A percentile compares a stretch with the other conserved stretches of the same genome.
Evolutionary conservation across 2,113 vertebrate species (phyloP).

Genomic region (Scomber scombrus): DNA sequence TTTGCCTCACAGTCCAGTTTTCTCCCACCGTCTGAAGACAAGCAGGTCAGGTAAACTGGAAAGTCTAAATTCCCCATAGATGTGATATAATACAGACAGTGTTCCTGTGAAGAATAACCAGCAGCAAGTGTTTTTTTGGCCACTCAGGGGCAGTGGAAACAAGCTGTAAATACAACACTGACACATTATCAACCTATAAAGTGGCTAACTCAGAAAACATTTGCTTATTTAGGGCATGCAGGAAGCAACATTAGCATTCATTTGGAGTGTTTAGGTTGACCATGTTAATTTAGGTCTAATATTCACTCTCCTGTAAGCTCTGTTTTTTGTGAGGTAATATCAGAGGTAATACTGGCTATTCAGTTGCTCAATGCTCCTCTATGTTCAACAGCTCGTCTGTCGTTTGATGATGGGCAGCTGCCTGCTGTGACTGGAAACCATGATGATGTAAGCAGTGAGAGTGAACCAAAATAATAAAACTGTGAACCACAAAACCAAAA

Average conservation of each 20-base stretch:
- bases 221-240: too few species aligned
- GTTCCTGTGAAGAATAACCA: too few species aligned
- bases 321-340: background rate
- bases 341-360: too few species aligned
- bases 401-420: too few species aligned
- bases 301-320: background rate
- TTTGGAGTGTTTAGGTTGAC: too few species aligned
- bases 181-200: too few species aligned
- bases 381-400: background rate
- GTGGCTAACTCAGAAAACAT: too few species aligned
- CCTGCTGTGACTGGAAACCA: background rate
- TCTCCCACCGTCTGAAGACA: conserved; percentile 7
- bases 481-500: background rate
- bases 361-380: background rate
- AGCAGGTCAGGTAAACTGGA: background rate
- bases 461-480: background rate
- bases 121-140: too few species aligned
- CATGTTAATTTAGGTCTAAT: too few species aligned
- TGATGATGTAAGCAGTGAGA: background rate
- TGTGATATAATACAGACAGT: background rate
- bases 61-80: background rate
- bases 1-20: background rate
- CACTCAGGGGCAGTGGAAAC: too few species aligned
- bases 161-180: too few species aligned
- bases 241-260: too few species aligned